A percentile compares a stretch with the other conserved stretches of the same genome.
Conservation (phyloP, 2,888 invertebrate genomes). For the Eupithecia pulchellata region DNA sequence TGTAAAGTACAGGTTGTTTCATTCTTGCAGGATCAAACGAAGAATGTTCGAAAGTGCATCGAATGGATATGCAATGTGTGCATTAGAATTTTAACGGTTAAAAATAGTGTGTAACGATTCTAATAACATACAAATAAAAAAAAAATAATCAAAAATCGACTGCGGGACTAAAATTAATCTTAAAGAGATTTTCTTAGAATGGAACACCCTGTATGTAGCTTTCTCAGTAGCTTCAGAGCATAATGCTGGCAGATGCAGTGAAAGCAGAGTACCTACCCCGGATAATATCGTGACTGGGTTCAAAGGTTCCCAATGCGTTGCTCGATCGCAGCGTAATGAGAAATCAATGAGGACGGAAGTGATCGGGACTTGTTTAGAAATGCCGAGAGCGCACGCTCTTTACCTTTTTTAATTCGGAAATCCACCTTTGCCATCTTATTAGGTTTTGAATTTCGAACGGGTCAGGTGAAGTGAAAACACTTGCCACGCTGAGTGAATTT, state of each 20-base stretch:
- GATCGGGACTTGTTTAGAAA: constrained; percentile 30
- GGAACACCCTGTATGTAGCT: not conserved
- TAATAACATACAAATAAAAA: too few relatives aligned
- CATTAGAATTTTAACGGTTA: too few relatives aligned
- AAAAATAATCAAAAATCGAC: too few relatives aligned
- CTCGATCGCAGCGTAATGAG: constrained; percentile 23
- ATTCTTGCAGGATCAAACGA: not conserved
- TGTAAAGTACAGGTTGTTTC: not conserved
- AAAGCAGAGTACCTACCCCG: not conserved
- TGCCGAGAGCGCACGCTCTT: constrained; percentile 16
- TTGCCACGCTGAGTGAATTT: constrained; percentile 21
- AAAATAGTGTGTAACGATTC: too few relatives aligned
- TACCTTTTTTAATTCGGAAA: constrained; percentile 24
- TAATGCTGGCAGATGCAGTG: not conserved
- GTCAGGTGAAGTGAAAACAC: constrained; percentile 13
- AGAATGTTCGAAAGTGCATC: not conserved
- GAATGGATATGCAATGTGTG: too few relatives aligned
- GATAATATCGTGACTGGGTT: constrained; percentile 16
- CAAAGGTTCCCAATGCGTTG: constrained; percentile 25
- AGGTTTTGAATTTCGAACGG: constrained; percentile 18
- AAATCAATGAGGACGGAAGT: constrained; percentile 28
- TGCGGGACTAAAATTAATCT: too few relatives aligned
- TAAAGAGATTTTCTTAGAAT: not conserved
- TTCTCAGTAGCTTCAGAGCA: not conserved
- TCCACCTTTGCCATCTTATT: constrained; percentile 22